These are phyloP conservation scores for Elachura formosa DNA, from an alignment of 2,113 vertebrate genomes.

Conservation along the genomic window DNA sequence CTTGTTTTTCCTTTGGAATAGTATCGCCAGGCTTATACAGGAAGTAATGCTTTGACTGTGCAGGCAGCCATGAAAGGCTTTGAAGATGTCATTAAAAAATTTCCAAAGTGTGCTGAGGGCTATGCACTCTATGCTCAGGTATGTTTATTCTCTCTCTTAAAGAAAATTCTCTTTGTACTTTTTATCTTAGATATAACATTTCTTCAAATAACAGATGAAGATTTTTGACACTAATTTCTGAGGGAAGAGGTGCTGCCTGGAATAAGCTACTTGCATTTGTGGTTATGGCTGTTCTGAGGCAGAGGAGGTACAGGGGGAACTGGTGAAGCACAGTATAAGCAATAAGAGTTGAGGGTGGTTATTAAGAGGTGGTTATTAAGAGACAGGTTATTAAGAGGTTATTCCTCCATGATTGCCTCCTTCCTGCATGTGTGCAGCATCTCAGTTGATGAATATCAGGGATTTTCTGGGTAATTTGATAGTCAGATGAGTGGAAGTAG, in stretches of 20 bases:
- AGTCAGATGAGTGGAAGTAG: neutral
- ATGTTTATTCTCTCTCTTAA: neutral
- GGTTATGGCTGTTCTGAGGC: neutral
- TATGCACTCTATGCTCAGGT: constrained; percentile 98
- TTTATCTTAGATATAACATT: neutral
- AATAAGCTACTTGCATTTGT: neutral
- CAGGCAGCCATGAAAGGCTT: constrained; percentile 96
- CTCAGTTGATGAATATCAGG: neutral
- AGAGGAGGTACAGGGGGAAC: neutral
- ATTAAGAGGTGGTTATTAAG: neutral
- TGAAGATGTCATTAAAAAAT: constrained; percentile 92
- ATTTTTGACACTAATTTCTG: neutral
- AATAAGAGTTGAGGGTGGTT: neutral
- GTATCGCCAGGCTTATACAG: constrained; percentile 98
- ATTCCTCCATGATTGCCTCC: neutral
- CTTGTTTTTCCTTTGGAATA: constrained; percentile 44
- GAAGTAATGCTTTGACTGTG: constrained; percentile 89
- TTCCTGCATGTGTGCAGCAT: neutral
- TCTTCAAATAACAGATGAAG: neutral
- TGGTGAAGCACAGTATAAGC: neutral
- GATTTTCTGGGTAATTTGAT: neutral
- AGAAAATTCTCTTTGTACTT: neutral
- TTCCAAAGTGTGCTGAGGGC: constrained; percentile 94
- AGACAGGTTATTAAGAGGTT: too few relatives aligned
- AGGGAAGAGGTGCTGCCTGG: neutral